Evolutionary conservation across 2,797 vertebrate genomes (phyloP), one percentile per base, ranked within the genome.

Genomic region (Netta rufina): DNA sequence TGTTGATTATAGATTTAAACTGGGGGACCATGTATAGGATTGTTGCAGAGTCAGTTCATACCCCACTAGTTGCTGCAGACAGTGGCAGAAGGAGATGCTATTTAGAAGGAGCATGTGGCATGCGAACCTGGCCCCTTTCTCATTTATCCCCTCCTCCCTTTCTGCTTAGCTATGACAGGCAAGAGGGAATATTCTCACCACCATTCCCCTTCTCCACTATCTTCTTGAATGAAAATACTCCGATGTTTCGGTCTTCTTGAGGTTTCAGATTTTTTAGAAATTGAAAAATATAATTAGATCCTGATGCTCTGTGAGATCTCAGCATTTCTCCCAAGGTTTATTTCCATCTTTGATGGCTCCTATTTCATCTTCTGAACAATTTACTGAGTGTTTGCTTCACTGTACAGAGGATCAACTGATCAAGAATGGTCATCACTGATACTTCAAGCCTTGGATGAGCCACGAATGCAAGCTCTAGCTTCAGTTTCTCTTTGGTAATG

Each of bases 1-100:
- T 84, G 65, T 84, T 13, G 1, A 39, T 66, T 72, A 7, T 21
- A 8, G 66, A 7, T 36, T 12, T 72, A 66, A 77, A 39, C 14
- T 32, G 27, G 2, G 15, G 5, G 5, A 33, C 25, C 1, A 1
- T 10, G 7, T 45, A 27, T 22, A 10, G 8, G 28, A 53, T 13
- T 41, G 49, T 21, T 77, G 43, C 21, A 54, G 49, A 61, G 6
- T 56, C 38, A 43, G 38, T 56, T 90, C 21, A 28, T 58, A 72
- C 3, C 15, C 16, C 33, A 32, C 5, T 64, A 60, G 28, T 28
- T 75, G 36, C 41, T 3, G 1, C 33, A 87, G 61, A 16, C 13
- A 13, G 5, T 54, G n/a, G 22, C 22, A 57, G 81, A 66, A 89
- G 43, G 32, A 91, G 53, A 43, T 30, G n/a, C 9, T 84, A 0